phyloP scores from a whole-genome alignment of 2,113 vertebrate species.

The Triplophysa dalaica region DNA sequence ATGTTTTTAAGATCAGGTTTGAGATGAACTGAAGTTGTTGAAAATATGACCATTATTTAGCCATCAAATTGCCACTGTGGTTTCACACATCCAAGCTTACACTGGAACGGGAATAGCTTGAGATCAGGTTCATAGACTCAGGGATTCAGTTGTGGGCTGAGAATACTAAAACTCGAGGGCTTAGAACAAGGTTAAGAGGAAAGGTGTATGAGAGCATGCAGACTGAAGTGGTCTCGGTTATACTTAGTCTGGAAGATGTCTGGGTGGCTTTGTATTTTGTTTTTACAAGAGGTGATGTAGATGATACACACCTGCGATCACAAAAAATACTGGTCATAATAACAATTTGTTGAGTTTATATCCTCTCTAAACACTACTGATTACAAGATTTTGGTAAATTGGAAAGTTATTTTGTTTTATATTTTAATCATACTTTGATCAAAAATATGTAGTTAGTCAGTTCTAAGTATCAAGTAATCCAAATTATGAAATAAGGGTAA shows the following conservation, averaged over 20 bases:
- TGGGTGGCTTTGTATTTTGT: not conserved
- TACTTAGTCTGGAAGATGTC: not conserved
- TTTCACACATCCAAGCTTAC: conserved; percentile 45
- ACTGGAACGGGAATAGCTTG: too few species aligned
- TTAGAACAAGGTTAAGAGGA: conserved; percentile 61
- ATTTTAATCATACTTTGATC: too few species aligned
- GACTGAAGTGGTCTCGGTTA: not conserved
- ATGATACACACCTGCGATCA: too few species aligned
- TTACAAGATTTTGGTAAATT: not conserved
- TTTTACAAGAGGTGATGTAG: not conserved
- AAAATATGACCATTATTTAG: conserved; percentile 39
- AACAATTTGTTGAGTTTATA: too few species aligned
- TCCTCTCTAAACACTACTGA: too few species aligned
- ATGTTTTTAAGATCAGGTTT: conserved; percentile 26
- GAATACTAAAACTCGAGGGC: conserved; percentile 61
- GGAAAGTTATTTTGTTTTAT: not conserved
- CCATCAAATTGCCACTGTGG: conserved; percentile 48
- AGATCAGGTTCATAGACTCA: too few species aligned
- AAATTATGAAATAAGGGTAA: too few species aligned
- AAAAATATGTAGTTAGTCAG: too few species aligned
- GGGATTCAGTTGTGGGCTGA: too few species aligned
- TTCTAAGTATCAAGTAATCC: too few species aligned
- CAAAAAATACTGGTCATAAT: too few species aligned
- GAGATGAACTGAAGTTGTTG: conserved; percentile 12
- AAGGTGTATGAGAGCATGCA: not conserved